Conservation (phyloP, 2,113 vertebrate species). For the Esox niger region DNA sequence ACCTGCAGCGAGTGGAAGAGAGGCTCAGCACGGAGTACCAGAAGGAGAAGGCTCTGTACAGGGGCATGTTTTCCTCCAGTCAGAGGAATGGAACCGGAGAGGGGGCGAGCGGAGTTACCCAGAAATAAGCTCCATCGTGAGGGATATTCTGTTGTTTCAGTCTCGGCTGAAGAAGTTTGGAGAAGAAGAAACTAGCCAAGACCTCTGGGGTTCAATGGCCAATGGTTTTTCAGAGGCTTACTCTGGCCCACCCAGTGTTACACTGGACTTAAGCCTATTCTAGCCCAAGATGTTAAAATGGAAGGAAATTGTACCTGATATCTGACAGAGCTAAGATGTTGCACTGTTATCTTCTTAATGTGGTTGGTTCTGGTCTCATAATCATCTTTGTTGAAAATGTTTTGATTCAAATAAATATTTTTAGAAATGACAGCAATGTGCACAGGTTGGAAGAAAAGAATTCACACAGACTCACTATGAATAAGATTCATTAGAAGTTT, state of each 20-base stretch:
- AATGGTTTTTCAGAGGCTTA: too few relatives aligned
- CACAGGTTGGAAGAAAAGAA: not conserved
- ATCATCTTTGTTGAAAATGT: constrained; percentile 15
- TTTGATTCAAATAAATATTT: too few relatives aligned
- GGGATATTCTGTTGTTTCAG: not conserved
- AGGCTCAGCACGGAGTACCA: constrained; percentile 76
- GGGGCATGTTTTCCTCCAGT: constrained; percentile 79
- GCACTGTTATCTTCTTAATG: constrained; percentile 27
- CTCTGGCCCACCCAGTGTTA: too few relatives aligned
- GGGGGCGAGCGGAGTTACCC: constrained; percentile 22
- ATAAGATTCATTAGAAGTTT: constrained; percentile 22
- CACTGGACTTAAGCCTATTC: too few relatives aligned
- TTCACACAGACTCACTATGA: constrained; percentile 19
- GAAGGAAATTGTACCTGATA: not conserved
- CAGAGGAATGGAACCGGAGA: constrained; percentile 21
- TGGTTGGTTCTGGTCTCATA: constrained; percentile 19
- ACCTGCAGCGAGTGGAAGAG: constrained; percentile 80
- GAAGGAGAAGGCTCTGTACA: constrained; percentile 82
- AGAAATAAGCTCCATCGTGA: constrained; percentile 17
- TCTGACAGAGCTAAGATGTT: constrained; percentile 5
- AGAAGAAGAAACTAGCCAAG: not conserved
- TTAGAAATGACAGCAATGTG: too few relatives aligned
- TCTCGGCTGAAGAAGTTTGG: not conserved
- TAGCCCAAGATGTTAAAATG: too few relatives aligned
- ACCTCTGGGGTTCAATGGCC: too few relatives aligned